phyloP scores from a whole-genome alignment of 2,888 invertebrate genomes.

The Mythimna lalbum region DNA sequence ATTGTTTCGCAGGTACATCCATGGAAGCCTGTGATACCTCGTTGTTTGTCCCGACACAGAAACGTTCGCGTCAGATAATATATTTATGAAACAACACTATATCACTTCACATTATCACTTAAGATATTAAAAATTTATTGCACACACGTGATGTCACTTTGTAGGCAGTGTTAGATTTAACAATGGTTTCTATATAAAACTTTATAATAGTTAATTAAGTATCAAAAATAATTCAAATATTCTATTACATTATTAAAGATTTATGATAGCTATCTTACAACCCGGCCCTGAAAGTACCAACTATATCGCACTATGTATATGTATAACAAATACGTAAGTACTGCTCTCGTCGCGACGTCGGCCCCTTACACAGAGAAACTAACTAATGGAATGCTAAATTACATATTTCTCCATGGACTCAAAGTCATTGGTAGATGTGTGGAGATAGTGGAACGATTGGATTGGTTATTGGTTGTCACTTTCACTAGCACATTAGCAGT shows the following conservation, averaged over 20 bases:
- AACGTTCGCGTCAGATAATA: constrained; percentile 32
- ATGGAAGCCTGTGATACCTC: constrained; percentile 41
- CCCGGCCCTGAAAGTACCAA: constrained; percentile 71
- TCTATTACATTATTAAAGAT: constrained; percentile 72
- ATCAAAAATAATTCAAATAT: constrained; percentile 84
- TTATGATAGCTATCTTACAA: constrained; percentile 74
- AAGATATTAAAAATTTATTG: constrained; percentile 71
- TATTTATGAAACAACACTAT: constrained; percentile 52
- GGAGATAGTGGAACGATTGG: neutral
- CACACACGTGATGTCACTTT: constrained; percentile 74
- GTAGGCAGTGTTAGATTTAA: constrained; percentile 75
- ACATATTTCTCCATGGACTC: neutral
- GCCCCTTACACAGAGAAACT: constrained; percentile 6
- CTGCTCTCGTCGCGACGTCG: constrained; percentile 23
- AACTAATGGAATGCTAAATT: constrained; percentile 12
- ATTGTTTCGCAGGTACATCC: constrained; percentile 38
- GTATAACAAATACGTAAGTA: constrained; percentile 28
- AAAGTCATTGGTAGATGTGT: neutral
- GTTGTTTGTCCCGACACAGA: constrained; percentile 34
- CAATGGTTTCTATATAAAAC: constrained; percentile 73
- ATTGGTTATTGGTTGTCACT: neutral
- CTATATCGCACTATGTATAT: constrained; percentile 54
- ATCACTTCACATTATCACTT: constrained; percentile 64
- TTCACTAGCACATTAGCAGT: constrained; percentile 13
- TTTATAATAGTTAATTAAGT: constrained; percentile 78